A percentile compares a stretch with the other conserved stretches of the same genome.
These are phyloP conservation scores for Halichoeres trimaculatus DNA, from an alignment of 2,113 vertebrate genomes.

Conservation along the genomic window DNA sequence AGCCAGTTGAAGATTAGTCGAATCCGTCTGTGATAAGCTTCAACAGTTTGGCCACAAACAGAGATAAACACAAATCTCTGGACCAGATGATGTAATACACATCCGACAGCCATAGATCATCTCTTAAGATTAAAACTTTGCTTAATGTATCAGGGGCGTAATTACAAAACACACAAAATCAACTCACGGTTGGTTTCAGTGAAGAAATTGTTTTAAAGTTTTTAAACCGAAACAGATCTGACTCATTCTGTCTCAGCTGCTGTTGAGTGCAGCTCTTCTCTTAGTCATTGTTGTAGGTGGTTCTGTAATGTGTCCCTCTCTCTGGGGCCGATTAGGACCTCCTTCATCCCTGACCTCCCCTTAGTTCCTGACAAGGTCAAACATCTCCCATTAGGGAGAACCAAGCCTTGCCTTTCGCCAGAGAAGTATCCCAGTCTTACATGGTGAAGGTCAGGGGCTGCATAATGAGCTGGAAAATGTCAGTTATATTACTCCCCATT, in stretches of 20 bases:
- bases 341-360: conserved; percentile 74
- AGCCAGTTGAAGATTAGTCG: conserved; percentile 75
- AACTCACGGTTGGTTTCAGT: conserved; percentile 10
- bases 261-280: conserved; percentile 1
- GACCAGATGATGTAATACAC: conserved; percentile 68
- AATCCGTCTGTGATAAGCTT: conserved; percentile 74
- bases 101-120: conserved; percentile 63
- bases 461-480: conserved; percentile 87
- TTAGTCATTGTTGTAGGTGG: conserved; percentile 41
- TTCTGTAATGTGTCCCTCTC: conserved; percentile 35
- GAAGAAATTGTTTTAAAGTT: neutral
- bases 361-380: conserved; percentile 80
- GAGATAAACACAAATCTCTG: conserved; percentile 72
- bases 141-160: conserved; percentile 47
- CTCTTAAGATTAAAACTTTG: conserved; percentile 39
- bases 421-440: conserved; percentile 75
- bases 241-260: neutral
- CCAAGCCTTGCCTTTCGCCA: conserved; percentile 64
- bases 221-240: neutral
- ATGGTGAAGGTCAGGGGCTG: conserved; percentile 82
- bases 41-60: conserved; percentile 71
- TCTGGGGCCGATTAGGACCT: conserved; percentile 57
- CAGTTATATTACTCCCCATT: conserved; percentile 83
- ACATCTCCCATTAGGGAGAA: conserved; percentile 80
- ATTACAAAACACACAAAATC: conserved; percentile 15